Evolutionary conservation across 2,888 invertebrate species (phyloP).

Genomic region (Acleris sparsana): DNA sequence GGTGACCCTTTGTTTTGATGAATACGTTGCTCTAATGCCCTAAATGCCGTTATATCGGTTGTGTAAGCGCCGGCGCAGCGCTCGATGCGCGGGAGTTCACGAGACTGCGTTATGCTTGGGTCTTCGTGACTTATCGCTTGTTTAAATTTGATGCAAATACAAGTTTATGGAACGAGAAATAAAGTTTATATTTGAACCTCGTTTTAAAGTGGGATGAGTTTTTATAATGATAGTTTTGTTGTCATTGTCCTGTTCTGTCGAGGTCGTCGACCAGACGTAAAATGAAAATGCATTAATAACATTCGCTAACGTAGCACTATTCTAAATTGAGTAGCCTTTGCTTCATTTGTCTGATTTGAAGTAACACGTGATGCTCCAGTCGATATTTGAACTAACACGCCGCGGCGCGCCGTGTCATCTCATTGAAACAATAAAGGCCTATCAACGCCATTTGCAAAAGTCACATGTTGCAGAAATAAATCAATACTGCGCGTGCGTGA

Average conservation of each 20-base stretch:
- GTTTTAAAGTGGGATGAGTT: no score
- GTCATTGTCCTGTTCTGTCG: constrained; percentile 9
- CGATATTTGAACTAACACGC: constrained; percentile 1
- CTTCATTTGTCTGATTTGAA: background rate
- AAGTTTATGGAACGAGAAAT: no score
- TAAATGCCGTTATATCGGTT: constrained; percentile 26
- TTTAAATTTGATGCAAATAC: no score
- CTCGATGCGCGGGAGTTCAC: constrained; percentile 6
- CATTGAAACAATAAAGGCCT: constrained; percentile 19
- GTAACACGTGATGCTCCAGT: background rate
- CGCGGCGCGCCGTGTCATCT: background rate
- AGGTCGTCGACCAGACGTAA: constrained; percentile 28
- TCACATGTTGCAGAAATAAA: constrained; percentile 36
- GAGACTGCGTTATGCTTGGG: constrained; percentile 3
- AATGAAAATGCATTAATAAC: background rate
- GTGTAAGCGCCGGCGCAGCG: constrained; percentile 26
- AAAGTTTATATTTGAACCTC: no score
- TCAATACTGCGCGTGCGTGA: constrained; percentile 29
- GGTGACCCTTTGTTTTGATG: constrained; percentile 26
- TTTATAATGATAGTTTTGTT: background rate
- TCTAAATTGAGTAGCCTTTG: background rate
- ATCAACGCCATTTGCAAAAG: constrained; percentile 29
- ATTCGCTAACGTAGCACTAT: background rate
- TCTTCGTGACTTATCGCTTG: background rate
- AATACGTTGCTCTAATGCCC: constrained; percentile 25